Base-by-base conservation (phyloP, 2,888 invertebrate genomes). In the Omphaloscelis lunosa region DNA sequence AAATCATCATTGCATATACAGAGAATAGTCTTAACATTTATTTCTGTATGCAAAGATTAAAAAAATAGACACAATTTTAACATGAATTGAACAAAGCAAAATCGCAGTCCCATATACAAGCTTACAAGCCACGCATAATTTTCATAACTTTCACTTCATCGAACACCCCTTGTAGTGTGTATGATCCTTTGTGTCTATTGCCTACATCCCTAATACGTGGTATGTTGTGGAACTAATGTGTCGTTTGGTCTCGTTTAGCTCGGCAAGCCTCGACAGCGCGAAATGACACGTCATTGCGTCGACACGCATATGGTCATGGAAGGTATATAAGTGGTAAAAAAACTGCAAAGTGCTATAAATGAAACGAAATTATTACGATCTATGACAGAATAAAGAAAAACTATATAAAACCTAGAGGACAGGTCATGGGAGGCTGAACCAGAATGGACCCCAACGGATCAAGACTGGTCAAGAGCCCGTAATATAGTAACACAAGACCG, bases 231-330 rank as follows among this genome's bases (percentile, higher is more conserved):
- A 20, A 17, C 23, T 23, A 56, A 59, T 39, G 39, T 48, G 0
- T 73, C 39, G 58, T 63, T 61, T 66, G 65, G 70, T 45, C 41
- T 29, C 65, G 23, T 67, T 65, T 51, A 72, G 56, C 62, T 78
- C 41, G 67, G 53, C 73, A 39, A 76, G 66, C 65, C 71, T 73
- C 63, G 84, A 84, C 82, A 86, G 81, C 62, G 41, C 69, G 58
- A 75, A 80, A 80, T 87, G 83, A 82, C 76, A 83, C 53, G 71
- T n/a, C 65, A 86, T 75, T 80, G 58, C 78, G 74, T 85, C 81
- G 86, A 75, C 71, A 39, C 69, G 11, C 58, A 29, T 51, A 6
- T 34, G 34, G 34, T 12, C 11, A 20, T 6, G 8, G 1, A 9
- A 5, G 6, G 20, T 12, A 12, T 45, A 12, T 41, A 41, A 12